Evolutionary conservation across 2,888 invertebrate species (phyloP), one percentile per base, ranked within the genome.

Genomic region (Griposia aprilina): DNA sequence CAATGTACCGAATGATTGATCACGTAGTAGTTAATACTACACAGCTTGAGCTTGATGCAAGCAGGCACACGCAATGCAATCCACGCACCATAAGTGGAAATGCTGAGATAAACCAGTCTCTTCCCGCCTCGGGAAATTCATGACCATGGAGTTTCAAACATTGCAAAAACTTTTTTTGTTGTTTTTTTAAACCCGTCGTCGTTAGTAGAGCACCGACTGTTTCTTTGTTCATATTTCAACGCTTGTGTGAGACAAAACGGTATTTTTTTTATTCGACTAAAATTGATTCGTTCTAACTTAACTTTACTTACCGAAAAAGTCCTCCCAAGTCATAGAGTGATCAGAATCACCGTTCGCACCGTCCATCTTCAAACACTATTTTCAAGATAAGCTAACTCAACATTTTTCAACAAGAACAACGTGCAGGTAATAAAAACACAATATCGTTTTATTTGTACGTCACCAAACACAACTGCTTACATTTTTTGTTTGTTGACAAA

Each of bases 291-390:
- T 41, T 63, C 10, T 30, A 78, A 67, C 60, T 79, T 30, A 78
- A 67, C 60, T 79, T 80, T 85, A 97, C 97, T 95, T 91, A 98
- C 98, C 98, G 92, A 97, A 98, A 97, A 98, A 98, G 92, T 98
- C 98, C 94, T 98, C 98, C 98, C 98, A 98, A 93, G 97, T 97
- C 97, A 97, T 97, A 93, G 97, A 98, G 91, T 97, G 97, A 94
- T 98, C 98, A 90, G 97, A 98, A 93, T 98, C 98, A 91, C 96
- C 97, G 90, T 95, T 97, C 88, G 96, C 94, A 92, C 96, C 97
- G 92, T 97, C 97, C 97, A 97, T 97, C 92, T 95, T 96, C 93
- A 87, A 90, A 87, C 92, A 94, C 93, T 91, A 85, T 88, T 86
- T 81, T 81, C 87, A 88, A 88, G 86, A 84, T 90, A 88, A 84